These are phyloP conservation scores for Ctenochaetus hawaiiensis DNA, from an alignment of 2,797 vertebrate genomes.

Conservation along the genomic window DNA sequence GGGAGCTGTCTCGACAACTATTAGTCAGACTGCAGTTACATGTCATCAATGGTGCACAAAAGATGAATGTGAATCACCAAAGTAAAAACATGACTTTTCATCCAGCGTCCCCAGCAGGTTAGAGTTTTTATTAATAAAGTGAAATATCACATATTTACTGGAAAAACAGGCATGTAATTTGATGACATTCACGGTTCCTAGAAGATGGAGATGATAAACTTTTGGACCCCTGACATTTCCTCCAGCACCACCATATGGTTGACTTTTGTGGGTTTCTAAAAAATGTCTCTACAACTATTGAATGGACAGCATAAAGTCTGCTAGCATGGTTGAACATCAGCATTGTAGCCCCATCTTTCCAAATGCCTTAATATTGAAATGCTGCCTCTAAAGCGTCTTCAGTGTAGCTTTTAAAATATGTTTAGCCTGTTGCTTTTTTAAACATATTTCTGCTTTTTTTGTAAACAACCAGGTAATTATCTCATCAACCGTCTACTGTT, in stretches of 20 bases:
- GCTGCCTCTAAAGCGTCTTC: background rate
- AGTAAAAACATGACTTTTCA: background rate
- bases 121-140: background rate
- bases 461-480: background rate
- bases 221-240: background rate
- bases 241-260: background rate
- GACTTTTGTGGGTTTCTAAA: background rate
- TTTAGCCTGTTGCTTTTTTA: background rate
- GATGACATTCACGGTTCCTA: background rate
- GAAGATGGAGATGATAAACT: background rate
- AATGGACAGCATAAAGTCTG: background rate
- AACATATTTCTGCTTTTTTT: background rate
- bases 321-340: no score
- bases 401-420: background rate
- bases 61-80: background rate
- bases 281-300: background rate
- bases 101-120: background rate
- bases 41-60: background rate
- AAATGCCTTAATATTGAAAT: background rate
- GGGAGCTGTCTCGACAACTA: background rate
- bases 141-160: background rate
- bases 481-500: background rate
- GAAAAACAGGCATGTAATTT: background rate
- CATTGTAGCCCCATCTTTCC: background rate
- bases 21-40: background rate